A percentile compares a stretch with the other conserved stretches of the same genome.
Conservation (phyloP, 30 jellyfish, hydroid and myxozoan genomes). For the Hydractinia symbiolongicarpus region DNA sequence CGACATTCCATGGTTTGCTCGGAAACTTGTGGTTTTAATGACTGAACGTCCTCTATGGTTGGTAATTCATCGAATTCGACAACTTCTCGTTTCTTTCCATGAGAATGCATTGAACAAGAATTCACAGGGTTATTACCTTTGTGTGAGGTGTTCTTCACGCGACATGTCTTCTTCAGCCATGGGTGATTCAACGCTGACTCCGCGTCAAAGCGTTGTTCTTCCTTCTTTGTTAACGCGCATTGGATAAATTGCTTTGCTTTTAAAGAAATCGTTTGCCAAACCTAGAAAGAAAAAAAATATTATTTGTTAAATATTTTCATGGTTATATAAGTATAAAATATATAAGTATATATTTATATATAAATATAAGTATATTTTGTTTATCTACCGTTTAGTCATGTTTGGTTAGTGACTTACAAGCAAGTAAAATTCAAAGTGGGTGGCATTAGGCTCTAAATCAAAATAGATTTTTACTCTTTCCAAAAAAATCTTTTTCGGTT, state of each 20-base stretch:
- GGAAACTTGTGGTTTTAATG: too few species aligned
- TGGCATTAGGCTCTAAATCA: background rate
- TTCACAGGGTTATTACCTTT: background rate
- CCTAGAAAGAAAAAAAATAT: background rate
- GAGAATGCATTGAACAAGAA: background rate
- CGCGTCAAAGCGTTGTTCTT: background rate
- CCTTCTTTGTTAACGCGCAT: background rate
- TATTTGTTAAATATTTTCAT: background rate
- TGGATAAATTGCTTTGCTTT: constrained; percentile 15
- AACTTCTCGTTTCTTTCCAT: background rate
- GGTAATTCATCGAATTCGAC: constrained; percentile 1
- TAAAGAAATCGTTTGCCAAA: constrained; percentile 12
- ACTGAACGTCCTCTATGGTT: background rate
- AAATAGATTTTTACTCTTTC: background rate
- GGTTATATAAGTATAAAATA: too few species aligned
- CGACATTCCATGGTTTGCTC: too few species aligned
- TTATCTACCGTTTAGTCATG: too few species aligned
- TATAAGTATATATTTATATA: background rate
- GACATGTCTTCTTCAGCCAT: background rate
- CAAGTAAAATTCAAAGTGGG: background rate
- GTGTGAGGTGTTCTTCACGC: background rate
- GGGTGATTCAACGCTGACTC: constrained; percentile 3
- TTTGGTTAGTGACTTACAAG: background rate
- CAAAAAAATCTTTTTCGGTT: background rate
- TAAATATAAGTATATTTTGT: background rate